Percentiles rank a stretch among this genome's conserved stretches.
Conservation (phyloP, 2,113 vertebrate species). For the Notarius quadriscutis region DNA sequence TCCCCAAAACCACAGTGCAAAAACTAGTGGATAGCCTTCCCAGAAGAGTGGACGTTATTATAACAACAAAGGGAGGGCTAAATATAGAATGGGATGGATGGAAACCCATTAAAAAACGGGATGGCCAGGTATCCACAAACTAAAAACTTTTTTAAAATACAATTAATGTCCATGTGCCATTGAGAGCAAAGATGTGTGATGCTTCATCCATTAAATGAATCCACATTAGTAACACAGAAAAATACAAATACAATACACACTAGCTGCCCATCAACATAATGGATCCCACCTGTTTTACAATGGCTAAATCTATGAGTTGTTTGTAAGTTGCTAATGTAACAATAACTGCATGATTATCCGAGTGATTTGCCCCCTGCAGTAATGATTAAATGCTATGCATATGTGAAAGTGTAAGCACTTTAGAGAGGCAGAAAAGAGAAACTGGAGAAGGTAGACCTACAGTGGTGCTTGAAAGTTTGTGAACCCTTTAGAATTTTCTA, state of each 20-base stretch:
- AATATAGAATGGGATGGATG: neutral
- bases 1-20: neutral
- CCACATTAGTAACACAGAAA: neutral
- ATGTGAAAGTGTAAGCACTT: neutral
- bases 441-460: too few species aligned
- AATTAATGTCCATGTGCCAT: neutral
- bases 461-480: too few species aligned
- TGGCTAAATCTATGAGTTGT: slow-evolving; percentile 39
- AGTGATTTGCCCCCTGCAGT: slow-evolving; percentile 31
- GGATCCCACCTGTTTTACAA: slow-evolving; percentile 27
- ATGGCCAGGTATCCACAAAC: too few species aligned
- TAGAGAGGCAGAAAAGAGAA: neutral
- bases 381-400: neutral
- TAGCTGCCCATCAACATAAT: neutral
- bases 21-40: neutral
- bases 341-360: slow-evolving; percentile 24
- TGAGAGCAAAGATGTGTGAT: slow-evolving; percentile 7
- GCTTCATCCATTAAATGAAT: neutral
- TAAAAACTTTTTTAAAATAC: neutral
- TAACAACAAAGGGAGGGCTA: too few species aligned
- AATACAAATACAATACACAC: slow-evolving; percentile 23
- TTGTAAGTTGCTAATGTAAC: slow-evolving; percentile 60
- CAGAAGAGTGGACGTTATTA: neutral
- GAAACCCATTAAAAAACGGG: neutral
- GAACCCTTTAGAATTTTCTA: too few species aligned